Conservation (phyloP, 2,888 invertebrate species). For the Tenthredo distinguenda region DNA sequence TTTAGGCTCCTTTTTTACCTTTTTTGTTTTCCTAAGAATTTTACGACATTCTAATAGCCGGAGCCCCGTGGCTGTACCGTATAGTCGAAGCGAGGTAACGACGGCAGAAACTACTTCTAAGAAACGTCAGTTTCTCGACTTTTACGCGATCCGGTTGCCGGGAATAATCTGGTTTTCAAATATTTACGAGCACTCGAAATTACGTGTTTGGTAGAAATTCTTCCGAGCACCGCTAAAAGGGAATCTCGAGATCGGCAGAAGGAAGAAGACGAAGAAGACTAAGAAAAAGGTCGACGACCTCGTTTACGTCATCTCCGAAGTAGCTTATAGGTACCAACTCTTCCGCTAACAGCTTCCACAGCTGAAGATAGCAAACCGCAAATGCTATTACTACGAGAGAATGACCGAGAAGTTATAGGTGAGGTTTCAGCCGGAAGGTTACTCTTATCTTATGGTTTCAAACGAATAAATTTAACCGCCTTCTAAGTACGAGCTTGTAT, state of each 20-base stretch:
- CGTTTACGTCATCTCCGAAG: constrained; percentile 42
- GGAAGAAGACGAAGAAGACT: constrained; percentile 4
- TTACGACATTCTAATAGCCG: constrained; percentile 73
- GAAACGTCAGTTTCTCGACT: constrained; percentile 34
- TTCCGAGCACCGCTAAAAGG: not conserved
- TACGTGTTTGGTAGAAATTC: constrained; percentile 49
- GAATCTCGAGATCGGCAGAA: not conserved
- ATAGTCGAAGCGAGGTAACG: constrained; percentile 29
- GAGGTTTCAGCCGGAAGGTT: not conserved
- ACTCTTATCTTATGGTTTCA: not conserved
- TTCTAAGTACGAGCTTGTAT: not conserved
- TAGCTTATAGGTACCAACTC: constrained; percentile 26
- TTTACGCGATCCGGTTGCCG: constrained; percentile 38
- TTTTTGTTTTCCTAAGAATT: constrained; percentile 57
- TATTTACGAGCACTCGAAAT: constrained; percentile 54
- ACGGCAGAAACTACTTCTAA: constrained; percentile 41
- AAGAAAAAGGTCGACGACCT: constrained; percentile 12
- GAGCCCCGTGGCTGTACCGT: constrained; percentile 26
- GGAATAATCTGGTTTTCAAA: constrained; percentile 46
- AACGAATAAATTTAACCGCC: not conserved
- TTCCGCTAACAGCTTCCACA: constrained; percentile 30
- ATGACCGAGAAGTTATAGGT: constrained; percentile 32
- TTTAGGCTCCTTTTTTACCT: not conserved
- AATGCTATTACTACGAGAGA: constrained; percentile 13
- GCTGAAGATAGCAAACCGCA: constrained; percentile 29